Percentiles rank a stretch among this genome's conserved stretches.
phyloP scores from a whole-genome alignment of 2,888 invertebrate species.

The Proisotoma minuta region DNA sequence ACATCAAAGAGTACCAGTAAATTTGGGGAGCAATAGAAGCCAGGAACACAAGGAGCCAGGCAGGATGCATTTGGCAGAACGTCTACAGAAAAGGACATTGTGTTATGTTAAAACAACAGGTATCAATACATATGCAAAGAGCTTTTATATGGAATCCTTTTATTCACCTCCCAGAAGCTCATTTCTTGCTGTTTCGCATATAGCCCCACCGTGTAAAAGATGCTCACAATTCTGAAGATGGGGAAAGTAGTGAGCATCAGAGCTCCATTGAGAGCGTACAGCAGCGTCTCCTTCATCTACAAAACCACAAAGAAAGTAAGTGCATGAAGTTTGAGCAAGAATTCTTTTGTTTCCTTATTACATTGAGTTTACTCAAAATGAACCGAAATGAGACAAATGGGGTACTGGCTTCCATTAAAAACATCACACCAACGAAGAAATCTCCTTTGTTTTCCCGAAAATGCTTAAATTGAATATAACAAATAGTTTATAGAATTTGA shows the following conservation, averaged over 20 bases:
- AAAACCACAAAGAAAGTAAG: slow-evolving; percentile 33
- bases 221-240: slow-evolving; percentile 66
- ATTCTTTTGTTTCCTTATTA: no score
- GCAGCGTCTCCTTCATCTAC: slow-evolving; percentile 60
- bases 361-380: slow-evolving; percentile 59
- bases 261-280: slow-evolving; percentile 67
- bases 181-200: slow-evolving; percentile 44
- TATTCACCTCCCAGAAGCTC: slow-evolving; percentile 35
- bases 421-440: slow-evolving; percentile 76
- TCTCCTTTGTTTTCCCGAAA: slow-evolving; percentile 67
- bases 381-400: slow-evolving; percentile 71
- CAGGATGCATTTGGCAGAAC: slow-evolving; percentile 61
- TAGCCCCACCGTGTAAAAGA: slow-evolving; percentile 57
- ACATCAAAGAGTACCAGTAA: slow-evolving; percentile 76
- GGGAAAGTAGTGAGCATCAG: slow-evolving; percentile 70
- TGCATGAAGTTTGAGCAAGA: no score
- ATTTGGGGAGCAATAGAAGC: slow-evolving; percentile 68
- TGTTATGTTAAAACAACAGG: no score
- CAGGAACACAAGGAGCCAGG: slow-evolving; percentile 65
- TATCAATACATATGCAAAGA: not conserved
- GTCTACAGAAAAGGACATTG: slow-evolving; percentile 58
- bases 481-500: no score
- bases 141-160: not conserved
- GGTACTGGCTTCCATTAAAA: slow-evolving; percentile 75
- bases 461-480: slow-evolving; percentile 64